phyloP scores from a whole-genome alignment of 2,113 vertebrate species.

The Balaeniceps rex region DNA sequence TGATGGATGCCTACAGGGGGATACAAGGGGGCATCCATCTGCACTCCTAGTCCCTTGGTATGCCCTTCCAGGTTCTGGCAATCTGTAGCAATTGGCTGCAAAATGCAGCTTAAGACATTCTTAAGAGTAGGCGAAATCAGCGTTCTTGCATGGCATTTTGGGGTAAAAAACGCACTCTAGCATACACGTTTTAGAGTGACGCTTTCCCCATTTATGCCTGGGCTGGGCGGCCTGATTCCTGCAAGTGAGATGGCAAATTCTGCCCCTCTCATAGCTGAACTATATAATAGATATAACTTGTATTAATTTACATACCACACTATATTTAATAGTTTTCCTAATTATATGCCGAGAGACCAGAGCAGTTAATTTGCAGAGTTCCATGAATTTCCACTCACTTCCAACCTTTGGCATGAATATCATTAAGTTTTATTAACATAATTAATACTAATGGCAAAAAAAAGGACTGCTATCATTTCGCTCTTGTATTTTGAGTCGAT shows the following conservation, averaged over 20 bases:
- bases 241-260: background rate
- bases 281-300: background rate
- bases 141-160: background rate
- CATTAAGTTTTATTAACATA: background rate
- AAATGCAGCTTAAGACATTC: background rate
- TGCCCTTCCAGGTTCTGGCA: background rate
- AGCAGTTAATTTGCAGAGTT: background rate
- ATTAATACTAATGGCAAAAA: background rate
- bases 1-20: background rate
- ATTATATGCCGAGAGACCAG: background rate
- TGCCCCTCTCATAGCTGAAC: background rate
- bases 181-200: rapidly evolving
- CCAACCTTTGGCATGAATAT: background rate
- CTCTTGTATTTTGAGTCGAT: background rate
- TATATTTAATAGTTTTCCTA: background rate
- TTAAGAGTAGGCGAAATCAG: background rate
- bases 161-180: background rate
- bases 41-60: background rate
- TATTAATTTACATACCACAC: background rate
- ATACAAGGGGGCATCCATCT: background rate
- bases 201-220: background rate
- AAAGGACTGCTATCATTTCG: background rate
- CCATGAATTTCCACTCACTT: background rate
- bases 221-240: background rate
- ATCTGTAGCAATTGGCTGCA: background rate